Percentiles rank a stretch among this genome's conserved stretches.
These are phyloP conservation scores for Laticauda laticaudata DNA, from an alignment of 2,113 vertebrate species.

Conservation along the genomic window DNA sequence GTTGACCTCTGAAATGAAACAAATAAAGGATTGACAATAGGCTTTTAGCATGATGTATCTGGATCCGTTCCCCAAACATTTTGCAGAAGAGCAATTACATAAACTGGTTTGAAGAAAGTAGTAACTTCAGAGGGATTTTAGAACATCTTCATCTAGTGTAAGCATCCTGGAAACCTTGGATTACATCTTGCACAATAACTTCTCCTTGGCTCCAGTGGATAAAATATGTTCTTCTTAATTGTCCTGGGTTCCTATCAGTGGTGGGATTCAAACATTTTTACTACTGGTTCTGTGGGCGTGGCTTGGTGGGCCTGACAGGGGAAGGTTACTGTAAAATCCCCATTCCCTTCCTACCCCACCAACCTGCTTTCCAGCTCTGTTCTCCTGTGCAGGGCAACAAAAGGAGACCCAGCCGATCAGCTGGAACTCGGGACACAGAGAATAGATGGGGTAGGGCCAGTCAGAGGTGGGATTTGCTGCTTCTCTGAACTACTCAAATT, in stretches of 20 bases:
- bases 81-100: not conserved
- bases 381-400: too few species aligned
- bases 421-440: too few species aligned
- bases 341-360: too few species aligned
- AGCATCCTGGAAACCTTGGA: not conserved
- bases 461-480: too few species aligned
- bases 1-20: not conserved
- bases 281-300: too few species aligned
- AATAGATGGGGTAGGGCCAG: too few species aligned
- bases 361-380: too few species aligned
- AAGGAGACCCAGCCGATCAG: too few species aligned
- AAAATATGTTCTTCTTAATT: not conserved
- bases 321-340: too few species aligned
- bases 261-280: too few species aligned
- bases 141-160: not conserved
- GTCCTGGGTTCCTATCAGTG: not conserved
- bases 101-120: not conserved
- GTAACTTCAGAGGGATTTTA: not conserved
- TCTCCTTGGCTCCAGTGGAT: not conserved
- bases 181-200: not conserved
- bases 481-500: too few species aligned
- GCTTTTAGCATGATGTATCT: not conserved
- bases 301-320: too few species aligned
- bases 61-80: not conserved
- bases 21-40: not conserved